phyloP scores from a whole-genome alignment of 1,140 invertebrate genomes.

The Monomorium pharaonis region DNA sequence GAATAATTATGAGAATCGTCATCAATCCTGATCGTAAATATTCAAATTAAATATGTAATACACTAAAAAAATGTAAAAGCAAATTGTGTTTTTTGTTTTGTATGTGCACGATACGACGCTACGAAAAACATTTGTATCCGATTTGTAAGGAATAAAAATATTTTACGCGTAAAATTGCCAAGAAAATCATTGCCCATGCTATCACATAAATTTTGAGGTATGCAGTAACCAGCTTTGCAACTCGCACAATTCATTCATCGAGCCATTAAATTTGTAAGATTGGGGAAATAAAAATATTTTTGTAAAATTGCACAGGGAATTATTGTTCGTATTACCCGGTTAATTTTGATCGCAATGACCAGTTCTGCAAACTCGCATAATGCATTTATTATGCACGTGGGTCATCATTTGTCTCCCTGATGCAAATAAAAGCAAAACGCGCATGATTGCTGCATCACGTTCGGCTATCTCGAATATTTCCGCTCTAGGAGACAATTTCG shows the following conservation, averaged over 20 bases:
- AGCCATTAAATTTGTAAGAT: neutral
- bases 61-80: neutral
- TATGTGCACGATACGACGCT: neutral
- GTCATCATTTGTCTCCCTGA: neutral
- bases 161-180: neutral
- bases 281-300: neutral
- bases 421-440: neutral
- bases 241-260: neutral
- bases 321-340: neutral
- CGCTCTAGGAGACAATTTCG: constrained; percentile 2
- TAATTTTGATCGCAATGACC: neutral
- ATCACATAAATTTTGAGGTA: neutral
- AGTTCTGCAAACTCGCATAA: neutral
- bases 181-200: neutral
- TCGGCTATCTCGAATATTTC: constrained; percentile 9
- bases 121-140: neutral
- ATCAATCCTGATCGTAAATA: neutral
- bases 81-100: neutral
- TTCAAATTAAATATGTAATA: neutral
- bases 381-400: neutral
- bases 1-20: neutral
- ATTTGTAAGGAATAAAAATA: neutral
- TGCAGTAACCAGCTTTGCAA: neutral
- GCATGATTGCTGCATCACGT: neutral
- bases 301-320: neutral